Base-by-base conservation (phyloP, 2,113 vertebrate genomes). In the Pristiophorus japonicus region DNA sequence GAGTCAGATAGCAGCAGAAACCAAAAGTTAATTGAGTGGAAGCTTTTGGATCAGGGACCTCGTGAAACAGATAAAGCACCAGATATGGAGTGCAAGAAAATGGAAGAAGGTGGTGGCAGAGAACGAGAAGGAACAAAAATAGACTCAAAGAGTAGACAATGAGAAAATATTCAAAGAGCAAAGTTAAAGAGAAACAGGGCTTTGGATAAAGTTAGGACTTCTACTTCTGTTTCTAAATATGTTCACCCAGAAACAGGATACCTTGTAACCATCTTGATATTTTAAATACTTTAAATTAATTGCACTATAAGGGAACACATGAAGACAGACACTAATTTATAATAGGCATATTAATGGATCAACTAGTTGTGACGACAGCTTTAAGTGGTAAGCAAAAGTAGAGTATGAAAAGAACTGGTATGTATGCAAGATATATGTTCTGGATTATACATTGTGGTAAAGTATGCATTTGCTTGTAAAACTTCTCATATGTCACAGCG, bases 381-480 rank as follows among this genome's bases (percentile, higher is more conserved):
- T 62, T 18, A 62, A 91, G 87, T 91, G 30, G 87, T n/a, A 62
- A 91, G 55, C 55, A 91, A 90, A 90, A 62, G 34, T n/a, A n/a
- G 14, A 55, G 12, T n/a, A 59, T 30, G 27, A 18, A 38, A 59
- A 14, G 24, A 59, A 5, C 55, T 90, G 87, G 27, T 47, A 34
- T 12, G 14, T 47, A 90, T 62, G 30, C 30, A 90, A 90, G 4
- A 90, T 90, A 55, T 59, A 55, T 16, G 5, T 59, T 90, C 59
- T 34, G 55, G 3, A 34, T 38, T 34, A 8, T n/a, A 62, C 7
- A 1, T 63, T 18, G 7, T 22, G 18, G 14, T 38, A 62, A 91
- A 38, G 7, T 63, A 38, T 34, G 34, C 22, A 34, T 2, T 63
- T n/a, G 16, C 59, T 91, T 91, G 16, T 91, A 63, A 91, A 91